phyloP scores from a whole-genome alignment of 1,140 invertebrate genomes.

The Hydropsyche tenuis region DNA sequence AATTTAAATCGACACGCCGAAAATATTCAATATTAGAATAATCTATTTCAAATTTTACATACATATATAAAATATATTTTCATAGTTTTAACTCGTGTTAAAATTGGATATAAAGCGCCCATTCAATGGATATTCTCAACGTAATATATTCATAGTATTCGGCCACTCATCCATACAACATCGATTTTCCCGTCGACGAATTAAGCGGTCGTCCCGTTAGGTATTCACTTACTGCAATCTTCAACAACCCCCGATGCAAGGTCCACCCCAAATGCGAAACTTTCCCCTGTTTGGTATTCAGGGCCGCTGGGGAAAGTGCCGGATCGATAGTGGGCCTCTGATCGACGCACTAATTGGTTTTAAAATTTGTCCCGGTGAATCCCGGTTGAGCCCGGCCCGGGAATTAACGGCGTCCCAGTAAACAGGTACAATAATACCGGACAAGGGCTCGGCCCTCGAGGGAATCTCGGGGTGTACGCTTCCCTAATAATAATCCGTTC shows the following conservation, averaged over 20 bases:
- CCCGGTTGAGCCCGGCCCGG: slow-evolving; percentile 33
- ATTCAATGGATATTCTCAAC: background rate
- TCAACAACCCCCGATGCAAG: background rate
- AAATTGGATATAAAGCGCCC: background rate
- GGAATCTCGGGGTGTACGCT: background rate
- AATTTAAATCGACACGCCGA: too few relatives aligned
- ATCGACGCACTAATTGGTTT: slow-evolving; percentile 45
- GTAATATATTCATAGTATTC: background rate
- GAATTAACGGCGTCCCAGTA: slow-evolving; percentile 40
- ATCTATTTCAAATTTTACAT: too few relatives aligned
- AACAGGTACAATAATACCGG: slow-evolving; percentile 41
- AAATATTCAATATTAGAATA: too few relatives aligned
- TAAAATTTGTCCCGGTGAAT: slow-evolving; percentile 42
- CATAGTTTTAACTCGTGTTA: background rate
- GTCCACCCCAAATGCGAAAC: background rate
- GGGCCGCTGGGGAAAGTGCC: background rate
- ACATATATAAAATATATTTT: background rate
- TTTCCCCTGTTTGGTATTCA: slow-evolving; percentile 12
- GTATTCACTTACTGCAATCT: slow-evolving; percentile 24
- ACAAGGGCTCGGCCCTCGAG: slow-evolving; percentile 11
- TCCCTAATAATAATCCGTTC: background rate
- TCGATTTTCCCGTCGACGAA: slow-evolving; percentile 2
- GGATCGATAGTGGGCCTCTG: slow-evolving; percentile 12
- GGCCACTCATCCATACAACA: background rate
- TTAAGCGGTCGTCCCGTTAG: slow-evolving; percentile 16